A percentile compares a stretch with the other conserved stretches of the same genome.
Conservation (phyloP, 2,797 vertebrate species). For the Dermochelys coriacea region DNA sequence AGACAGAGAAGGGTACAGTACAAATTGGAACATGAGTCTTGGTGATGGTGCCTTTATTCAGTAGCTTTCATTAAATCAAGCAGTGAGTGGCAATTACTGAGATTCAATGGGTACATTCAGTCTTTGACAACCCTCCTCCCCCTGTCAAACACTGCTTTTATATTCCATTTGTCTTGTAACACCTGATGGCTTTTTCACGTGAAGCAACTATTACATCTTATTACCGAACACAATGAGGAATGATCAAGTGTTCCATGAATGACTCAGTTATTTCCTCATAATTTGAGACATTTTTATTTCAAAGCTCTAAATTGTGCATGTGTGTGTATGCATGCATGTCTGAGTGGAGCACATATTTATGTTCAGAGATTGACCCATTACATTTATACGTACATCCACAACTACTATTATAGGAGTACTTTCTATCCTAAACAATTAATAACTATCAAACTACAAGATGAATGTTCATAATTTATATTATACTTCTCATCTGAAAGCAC, state of each 20-base stretch:
- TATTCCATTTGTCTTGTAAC: constrained; percentile 70
- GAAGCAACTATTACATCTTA: constrained; percentile 58
- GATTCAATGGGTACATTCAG: constrained; percentile 79
- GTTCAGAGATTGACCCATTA: neutral
- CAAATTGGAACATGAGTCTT: constrained; percentile 65
- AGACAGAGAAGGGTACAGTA: constrained; percentile 67
- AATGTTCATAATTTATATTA: neutral
- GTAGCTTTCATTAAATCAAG: constrained; percentile 77
- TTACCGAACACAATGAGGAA: constrained; percentile 27
- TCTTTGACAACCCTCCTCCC: constrained; percentile 76
- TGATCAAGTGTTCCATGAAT: constrained; percentile 66
- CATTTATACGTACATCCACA: constrained; percentile 18
- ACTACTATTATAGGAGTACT: neutral
- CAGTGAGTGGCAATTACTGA: constrained; percentile 76
- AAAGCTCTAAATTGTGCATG: constrained; percentile 42
- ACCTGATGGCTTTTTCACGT: constrained; percentile 66
- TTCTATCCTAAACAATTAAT: neutral
- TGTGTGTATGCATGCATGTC: neutral
- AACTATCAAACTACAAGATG: neutral
- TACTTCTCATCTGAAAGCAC: neutral
- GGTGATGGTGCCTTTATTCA: constrained; percentile 73
- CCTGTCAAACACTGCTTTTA: constrained; percentile 62
- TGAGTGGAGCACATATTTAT: neutral
- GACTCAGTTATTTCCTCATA: constrained; percentile 69
- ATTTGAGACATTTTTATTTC: constrained; percentile 71